phyloP scores from a whole-genome alignment of 2,888 invertebrate species.

The Scaptomyza caliginosa region DNA sequence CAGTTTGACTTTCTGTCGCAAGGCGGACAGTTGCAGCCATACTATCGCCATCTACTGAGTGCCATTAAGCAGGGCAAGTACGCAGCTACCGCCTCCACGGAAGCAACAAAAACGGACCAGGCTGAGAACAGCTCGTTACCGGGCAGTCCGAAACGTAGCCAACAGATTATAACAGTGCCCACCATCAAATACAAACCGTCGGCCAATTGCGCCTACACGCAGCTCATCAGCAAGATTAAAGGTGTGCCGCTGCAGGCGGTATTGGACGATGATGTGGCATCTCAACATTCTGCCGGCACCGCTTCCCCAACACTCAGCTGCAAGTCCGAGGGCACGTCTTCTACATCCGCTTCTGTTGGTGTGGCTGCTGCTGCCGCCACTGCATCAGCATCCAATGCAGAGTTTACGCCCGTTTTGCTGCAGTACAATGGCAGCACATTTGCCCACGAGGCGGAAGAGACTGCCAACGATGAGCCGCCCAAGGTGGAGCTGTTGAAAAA shows the following conservation, averaged over 20 bases:
- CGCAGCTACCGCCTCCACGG: slow-evolving; percentile 71
- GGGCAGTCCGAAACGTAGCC: slow-evolving; percentile 32
- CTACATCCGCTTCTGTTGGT: neutral
- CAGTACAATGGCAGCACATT: slow-evolving; percentile 81
- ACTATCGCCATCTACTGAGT: slow-evolving; percentile 91
- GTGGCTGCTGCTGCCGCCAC: neutral
- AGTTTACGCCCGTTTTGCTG: slow-evolving; percentile 80
- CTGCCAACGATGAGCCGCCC: slow-evolving; percentile 48
- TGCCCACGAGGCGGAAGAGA: slow-evolving; percentile 59
- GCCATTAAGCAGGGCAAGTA: slow-evolving; percentile 89
- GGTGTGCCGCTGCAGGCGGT: slow-evolving; percentile 85
- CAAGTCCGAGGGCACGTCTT: slow-evolving; percentile 46
- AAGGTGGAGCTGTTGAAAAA: slow-evolving; percentile 82
- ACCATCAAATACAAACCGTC: slow-evolving; percentile 91
- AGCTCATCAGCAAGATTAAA: slow-evolving; percentile 93
- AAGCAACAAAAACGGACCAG: slow-evolving; percentile 24
- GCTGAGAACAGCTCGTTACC: slow-evolving; percentile 38
- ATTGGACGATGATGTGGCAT: slow-evolving; percentile 69
- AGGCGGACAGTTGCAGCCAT: slow-evolving; percentile 92
- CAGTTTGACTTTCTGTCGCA: slow-evolving; percentile 97
- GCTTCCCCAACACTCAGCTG: slow-evolving; percentile 64
- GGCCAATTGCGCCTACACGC: slow-evolving; percentile 94
- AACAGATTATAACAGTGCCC: slow-evolving; percentile 84
- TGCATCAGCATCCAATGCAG: slow-evolving; percentile 23
- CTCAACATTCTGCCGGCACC: slow-evolving; percentile 64